Conservation (phyloP, 1,140 invertebrate genomes). For the Caenorhabditis briggsae region DNA sequence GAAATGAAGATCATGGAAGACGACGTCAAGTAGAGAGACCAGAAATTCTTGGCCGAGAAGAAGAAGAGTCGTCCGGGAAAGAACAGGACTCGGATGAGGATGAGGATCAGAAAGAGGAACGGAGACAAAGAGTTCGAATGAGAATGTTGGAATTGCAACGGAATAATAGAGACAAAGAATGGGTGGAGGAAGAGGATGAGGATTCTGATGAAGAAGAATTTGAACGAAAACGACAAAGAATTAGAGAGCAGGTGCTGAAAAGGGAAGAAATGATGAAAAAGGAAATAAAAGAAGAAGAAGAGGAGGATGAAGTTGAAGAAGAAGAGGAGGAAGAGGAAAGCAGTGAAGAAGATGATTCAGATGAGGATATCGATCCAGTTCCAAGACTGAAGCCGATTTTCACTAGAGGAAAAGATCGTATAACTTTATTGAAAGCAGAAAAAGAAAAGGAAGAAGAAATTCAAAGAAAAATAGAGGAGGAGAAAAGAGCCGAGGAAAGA, state of each 20-base stretch:
- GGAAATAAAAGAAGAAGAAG: conserved; percentile 76
- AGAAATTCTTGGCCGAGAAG: conserved; percentile 51
- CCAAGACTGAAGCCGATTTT: conserved; percentile 82
- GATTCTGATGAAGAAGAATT: conserved; percentile 84
- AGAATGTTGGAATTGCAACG: conserved; percentile 50
- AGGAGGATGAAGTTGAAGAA: conserved; percentile 84
- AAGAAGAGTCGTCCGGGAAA: conserved; percentile 27
- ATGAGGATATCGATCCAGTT: conserved; percentile 85
- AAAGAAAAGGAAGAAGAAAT: conserved; percentile 88
- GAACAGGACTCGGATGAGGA: conserved; percentile 60
- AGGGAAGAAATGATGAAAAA: conserved; percentile 82
- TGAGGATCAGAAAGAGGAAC: conserved; percentile 57
- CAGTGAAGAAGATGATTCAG: conserved; percentile 84
- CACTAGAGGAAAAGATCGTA: conserved; percentile 90
- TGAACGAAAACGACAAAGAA: conserved; percentile 84
- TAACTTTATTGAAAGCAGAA: conserved; percentile 94
- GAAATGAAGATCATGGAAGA: conserved; percentile 33
- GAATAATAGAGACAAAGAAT: conserved; percentile 55
- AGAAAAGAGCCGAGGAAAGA: conserved; percentile 77
- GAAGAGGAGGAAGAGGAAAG: conserved; percentile 82
- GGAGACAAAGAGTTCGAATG: conserved; percentile 54
- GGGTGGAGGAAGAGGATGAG: conserved; percentile 81
- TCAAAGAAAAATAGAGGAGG: conserved; percentile 85
- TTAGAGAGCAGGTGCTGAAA: conserved; percentile 83
- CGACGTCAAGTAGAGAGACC: conserved; percentile 42